Conservation (phyloP, 2,888 invertebrate species). For the Gryllus longicercus region DNA sequence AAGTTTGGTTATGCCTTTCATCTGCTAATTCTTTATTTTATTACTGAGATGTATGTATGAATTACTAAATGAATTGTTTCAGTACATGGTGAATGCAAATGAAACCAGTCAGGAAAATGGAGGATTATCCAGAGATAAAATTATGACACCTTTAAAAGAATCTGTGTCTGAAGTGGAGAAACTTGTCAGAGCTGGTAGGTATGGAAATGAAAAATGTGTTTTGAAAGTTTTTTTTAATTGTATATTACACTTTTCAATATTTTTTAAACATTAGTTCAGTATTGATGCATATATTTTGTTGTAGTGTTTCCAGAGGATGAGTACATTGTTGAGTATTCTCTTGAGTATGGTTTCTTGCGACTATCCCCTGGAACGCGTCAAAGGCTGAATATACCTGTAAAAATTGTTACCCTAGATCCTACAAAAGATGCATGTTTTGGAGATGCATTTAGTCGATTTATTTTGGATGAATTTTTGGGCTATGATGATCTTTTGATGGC, state of each 20-base stretch:
- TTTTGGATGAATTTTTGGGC: conserved; percentile 90
- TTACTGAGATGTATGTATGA: no score
- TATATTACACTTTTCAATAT: not conserved
- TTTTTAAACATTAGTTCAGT: not conserved
- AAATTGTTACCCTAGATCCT: conserved; percentile 84
- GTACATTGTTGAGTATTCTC: conserved; percentile 95
- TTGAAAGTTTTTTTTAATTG: not conserved
- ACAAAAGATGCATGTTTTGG: conserved; percentile 88
- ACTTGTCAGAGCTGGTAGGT: conserved; percentile 56
- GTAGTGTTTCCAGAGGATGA: conserved; percentile 75
- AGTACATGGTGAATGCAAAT: conserved; percentile 32
- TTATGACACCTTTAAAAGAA: conserved; percentile 45
- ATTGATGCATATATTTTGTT: not conserved
- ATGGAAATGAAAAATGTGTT: not conserved
- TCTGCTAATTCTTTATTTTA: no score
- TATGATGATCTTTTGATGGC: conserved; percentile 97
- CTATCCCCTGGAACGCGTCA: conserved; percentile 82
- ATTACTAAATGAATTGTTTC: no score
- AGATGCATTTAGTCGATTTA: conserved; percentile 81
- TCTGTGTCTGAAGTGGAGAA: conserved; percentile 57
- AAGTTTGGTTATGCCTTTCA: no score
- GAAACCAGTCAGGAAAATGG: conserved; percentile 32
- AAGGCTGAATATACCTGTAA: conserved; percentile 85
- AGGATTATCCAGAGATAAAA: conserved; percentile 38
- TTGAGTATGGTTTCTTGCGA: conserved; percentile 94